A percentile compares a stretch with the other conserved stretches of the same genome.
These are phyloP conservation scores for Drosophila affinis DNA, from an alignment of 2,888 invertebrate species.

Conservation along the genomic window DNA sequence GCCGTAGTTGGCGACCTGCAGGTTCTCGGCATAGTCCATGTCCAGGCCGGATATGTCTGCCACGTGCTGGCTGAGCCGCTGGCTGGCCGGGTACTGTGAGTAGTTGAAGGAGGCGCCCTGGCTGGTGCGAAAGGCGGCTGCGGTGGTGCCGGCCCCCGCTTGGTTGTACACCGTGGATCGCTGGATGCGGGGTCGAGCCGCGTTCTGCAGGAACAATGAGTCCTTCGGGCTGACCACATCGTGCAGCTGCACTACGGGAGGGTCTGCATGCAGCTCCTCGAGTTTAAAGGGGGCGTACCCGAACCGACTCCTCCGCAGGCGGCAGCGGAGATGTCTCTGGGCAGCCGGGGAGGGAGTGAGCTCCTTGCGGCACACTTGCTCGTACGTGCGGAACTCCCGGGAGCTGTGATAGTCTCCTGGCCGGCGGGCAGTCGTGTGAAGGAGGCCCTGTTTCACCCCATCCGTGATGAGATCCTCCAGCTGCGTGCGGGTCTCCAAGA, in stretches of 20 bases:
- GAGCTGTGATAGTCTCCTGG: conserved; percentile 61
- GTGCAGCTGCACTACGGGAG: conserved; percentile 85
- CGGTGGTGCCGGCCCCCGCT: conserved; percentile 92
- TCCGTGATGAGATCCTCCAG: conserved; percentile 90
- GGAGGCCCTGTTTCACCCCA: conserved; percentile 67
- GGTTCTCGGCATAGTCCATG: conserved; percentile 86
- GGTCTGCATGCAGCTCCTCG: conserved; percentile 85
- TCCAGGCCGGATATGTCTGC: conserved; percentile 85
- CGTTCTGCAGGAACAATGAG: conserved; percentile 84
- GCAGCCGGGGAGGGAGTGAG: conserved; percentile 29
- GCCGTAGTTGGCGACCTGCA: conserved; percentile 89
- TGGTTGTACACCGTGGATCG: conserved; percentile 89
- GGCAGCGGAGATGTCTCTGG: conserved; percentile 66
- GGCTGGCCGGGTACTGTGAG: conserved; percentile 44
- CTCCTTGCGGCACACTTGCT: conserved; percentile 82
- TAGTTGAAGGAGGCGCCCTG: conserved; percentile 85
- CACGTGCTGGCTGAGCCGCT: conserved; percentile 87
- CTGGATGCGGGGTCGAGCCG: conserved; percentile 85
- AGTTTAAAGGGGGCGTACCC: conserved; percentile 83
- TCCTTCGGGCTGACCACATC: conserved; percentile 85
- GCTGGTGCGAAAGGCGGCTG: conserved; percentile 89
- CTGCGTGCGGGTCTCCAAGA: conserved; percentile 92
- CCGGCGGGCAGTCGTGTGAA: conserved; percentile 56
- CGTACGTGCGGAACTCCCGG: conserved; percentile 82
- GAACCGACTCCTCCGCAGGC: conserved; percentile 18